These are phyloP conservation scores for Xiphophorus maculatus DNA, from an alignment of 2,113 vertebrate species.

Conservation along the genomic window DNA sequence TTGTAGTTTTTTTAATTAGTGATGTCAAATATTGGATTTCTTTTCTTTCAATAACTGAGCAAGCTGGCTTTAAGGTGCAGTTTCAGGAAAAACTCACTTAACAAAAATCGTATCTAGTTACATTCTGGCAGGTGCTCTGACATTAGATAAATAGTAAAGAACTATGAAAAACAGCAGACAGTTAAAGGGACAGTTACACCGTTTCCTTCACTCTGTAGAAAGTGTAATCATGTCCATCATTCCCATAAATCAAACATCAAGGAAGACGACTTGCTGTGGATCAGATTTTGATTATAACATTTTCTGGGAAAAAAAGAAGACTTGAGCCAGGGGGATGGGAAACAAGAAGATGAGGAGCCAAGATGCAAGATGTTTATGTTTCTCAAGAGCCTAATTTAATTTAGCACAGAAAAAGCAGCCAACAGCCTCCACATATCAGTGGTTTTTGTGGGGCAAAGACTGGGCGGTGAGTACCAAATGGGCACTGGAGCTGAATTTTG, in stretches of 20 bases:
- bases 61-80: slow-evolving; percentile 1
- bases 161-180: slow-evolving; percentile 19
- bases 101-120: neutral
- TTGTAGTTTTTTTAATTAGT: neutral
- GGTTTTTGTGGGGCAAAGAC: slow-evolving; percentile 10
- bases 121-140: slow-evolving; percentile 25
- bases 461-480: neutral
- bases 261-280: slow-evolving; percentile 13
- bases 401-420: neutral
- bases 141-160: slow-evolving; percentile 20
- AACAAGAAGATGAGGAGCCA: neutral
- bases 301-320: slow-evolving; percentile 7
- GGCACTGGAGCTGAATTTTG: slow-evolving; percentile 35
- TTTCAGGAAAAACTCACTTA: neutral
- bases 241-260: slow-evolving; percentile 37
- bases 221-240: slow-evolving; percentile 23
- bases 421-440: slow-evolving; percentile 8
- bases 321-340: slow-evolving; percentile 4
- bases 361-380: slow-evolving; percentile 25
- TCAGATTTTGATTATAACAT: slow-evolving; percentile 34
- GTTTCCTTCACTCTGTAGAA: neutral
- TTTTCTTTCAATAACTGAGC: neutral
- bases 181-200: slow-evolving; percentile 1
- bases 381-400: slow-evolving; percentile 37
- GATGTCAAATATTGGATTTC: neutral